Percentiles rank a stretch among this genome's conserved stretches.
Conservation (phyloP, 2,888 invertebrate species). For the Tanypteryx hageni region DNA sequence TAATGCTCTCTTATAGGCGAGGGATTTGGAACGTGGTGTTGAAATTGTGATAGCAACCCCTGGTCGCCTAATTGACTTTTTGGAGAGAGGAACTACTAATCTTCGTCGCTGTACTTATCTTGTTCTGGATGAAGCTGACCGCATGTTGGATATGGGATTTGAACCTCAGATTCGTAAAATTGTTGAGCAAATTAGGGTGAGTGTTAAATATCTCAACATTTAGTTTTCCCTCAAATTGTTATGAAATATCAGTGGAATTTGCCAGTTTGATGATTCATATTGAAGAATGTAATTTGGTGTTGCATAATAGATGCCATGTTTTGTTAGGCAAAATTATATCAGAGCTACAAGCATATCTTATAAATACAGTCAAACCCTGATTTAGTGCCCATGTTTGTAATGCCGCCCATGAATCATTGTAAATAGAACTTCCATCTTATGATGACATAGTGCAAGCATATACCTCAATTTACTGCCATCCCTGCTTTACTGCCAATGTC, state of each 20-base stretch:
- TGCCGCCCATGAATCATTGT: no score
- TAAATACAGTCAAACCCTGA: no score
- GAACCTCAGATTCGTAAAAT: conserved; percentile 98
- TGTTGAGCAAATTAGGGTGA: conserved; percentile 90
- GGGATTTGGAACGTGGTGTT: conserved; percentile 92
- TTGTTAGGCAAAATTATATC: no score
- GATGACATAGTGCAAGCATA: no score
- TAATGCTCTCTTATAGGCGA: conserved; percentile 81
- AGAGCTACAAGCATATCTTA: no score
- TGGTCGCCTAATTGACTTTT: conserved; percentile 94
- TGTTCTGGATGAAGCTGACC: conserved; percentile 96
- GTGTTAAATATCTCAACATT: conserved; percentile 65
- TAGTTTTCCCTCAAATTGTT: no score
- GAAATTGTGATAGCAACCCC: conserved; percentile 98
- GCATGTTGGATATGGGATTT: conserved; percentile 99
- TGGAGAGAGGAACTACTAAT: conserved; percentile 92
- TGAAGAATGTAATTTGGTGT: no score
- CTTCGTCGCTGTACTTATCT: conserved; percentile 92
- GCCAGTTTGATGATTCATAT: not conserved
- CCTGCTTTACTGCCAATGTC: no score
- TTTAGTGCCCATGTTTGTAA: no score
- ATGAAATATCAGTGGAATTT: no score
- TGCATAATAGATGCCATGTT: not conserved
- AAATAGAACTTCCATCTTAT: no score
- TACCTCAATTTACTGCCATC: no score